Evolutionary conservation across 2,113 vertebrate species (phyloP), one percentile per base, ranked within the genome.

Genomic region (Galbula dea): DNA sequence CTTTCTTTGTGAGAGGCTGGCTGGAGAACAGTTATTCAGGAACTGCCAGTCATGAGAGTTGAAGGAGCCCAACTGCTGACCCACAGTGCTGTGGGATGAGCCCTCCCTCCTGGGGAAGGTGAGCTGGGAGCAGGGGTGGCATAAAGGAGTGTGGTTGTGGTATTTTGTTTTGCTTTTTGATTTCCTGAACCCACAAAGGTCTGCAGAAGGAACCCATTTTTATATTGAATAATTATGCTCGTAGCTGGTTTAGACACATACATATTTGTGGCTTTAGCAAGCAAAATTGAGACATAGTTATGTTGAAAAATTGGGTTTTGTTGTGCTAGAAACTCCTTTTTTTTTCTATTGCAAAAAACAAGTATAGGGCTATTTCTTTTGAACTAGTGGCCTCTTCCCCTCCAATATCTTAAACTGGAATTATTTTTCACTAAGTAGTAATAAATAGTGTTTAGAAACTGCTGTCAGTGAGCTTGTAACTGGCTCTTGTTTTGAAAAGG

Each of bases 131-230:
- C 65, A 26, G 48, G 41, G 26, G 20, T 49, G 46, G 36, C 27
- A 4, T 15, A 4, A 30, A 27, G 63, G 22, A 9, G 3, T 1
- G 1, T 34, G 61, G 10, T 7, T 37, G 49, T 0, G 2, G 19
- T 51, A 24, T 37, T 86, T 16, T 0, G 0, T 16, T 48, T 46
- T 41, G n/a, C 29, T n/a, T 66, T 61, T 65, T 1, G 4, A 26
- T 51, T 32, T 80, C 24, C 27, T 22, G 30, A 45, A 45, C 32
- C 11, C 32, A 12, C 8, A 34, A 48, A n/a, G 20, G 58, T 68
- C 37, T 43, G 57, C 69, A 72, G 84, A 86, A 77, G 32, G 21
- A 71, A 16, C 34, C 86, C 78, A 29, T 21, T 90, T 69, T 73
- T 55, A 12, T 58, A 10, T 13, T 41, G 26, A 45, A 51, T 74